Evolutionary conservation across 2,888 invertebrate species (phyloP).

Genomic region (Epinotia ramella): DNA sequence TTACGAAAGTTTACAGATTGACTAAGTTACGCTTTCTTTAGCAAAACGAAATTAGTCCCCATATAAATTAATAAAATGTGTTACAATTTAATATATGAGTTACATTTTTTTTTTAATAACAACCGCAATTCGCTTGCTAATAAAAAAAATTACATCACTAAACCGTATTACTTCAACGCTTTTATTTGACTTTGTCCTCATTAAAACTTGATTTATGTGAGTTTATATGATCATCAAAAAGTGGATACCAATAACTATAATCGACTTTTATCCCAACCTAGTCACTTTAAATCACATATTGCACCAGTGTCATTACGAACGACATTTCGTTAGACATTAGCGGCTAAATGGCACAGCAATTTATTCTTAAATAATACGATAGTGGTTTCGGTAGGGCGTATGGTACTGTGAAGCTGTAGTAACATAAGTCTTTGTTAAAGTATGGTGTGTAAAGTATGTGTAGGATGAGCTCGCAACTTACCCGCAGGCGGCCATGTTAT

Average conservation of each 20-base stretch:
- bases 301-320: slow-evolving; percentile 48
- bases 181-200: no score
- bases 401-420: not conserved
- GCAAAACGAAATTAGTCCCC: no score
- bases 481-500: slow-evolving; percentile 6
- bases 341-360: slow-evolving; percentile 55
- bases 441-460: not conserved
- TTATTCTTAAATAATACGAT: slow-evolving; percentile 54
- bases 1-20: no score
- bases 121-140: no score
- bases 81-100: no score
- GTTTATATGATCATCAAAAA: slow-evolving; percentile 1
- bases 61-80: no score
- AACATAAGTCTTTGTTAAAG: not conserved
- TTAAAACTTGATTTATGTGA: not conserved
- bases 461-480: not conserved
- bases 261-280: not conserved
- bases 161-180: no score
- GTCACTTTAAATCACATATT: slow-evolving; percentile 17
- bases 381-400: not conserved
- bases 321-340: slow-evolving; percentile 53
- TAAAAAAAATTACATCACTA: no score
- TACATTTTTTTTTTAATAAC: no score
- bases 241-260: not conserved
- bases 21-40: no score